phyloP scores from a whole-genome alignment of 92 coral and sea anemone genomes.

The Montipora capitata region DNA sequence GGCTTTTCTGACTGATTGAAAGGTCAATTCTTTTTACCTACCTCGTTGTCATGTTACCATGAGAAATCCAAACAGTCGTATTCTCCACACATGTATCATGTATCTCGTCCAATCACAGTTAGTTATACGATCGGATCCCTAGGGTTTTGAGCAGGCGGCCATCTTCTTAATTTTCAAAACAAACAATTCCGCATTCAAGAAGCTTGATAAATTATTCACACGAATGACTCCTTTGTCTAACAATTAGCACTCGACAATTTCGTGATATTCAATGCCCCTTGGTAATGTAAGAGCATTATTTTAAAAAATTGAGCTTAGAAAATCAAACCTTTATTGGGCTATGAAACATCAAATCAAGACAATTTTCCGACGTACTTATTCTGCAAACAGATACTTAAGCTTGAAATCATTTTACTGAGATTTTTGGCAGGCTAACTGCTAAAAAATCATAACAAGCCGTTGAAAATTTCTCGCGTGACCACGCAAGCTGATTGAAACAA shows the following conservation, averaged over 20 bases:
- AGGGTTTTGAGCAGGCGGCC: slow-evolving; percentile 5
- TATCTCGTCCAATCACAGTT: slow-evolving; percentile 29
- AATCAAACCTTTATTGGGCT: too few relatives aligned
- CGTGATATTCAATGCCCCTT: background rate
- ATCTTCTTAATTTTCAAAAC: slow-evolving; percentile 26
- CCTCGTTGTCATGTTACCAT: slow-evolving; percentile 11
- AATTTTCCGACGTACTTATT: background rate
- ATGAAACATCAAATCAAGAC: background rate
- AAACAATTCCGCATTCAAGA: slow-evolving; percentile 46
- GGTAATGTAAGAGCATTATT: background rate
- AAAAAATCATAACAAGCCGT: background rate
- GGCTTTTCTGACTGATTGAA: background rate
- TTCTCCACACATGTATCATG: slow-evolving; percentile 14
- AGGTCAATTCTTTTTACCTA: slow-evolving; percentile 13
- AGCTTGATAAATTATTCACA: slow-evolving; percentile 63
- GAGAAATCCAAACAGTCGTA: background rate
- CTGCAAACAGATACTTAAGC: background rate
- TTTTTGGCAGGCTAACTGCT: background rate
- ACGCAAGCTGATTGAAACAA: background rate
- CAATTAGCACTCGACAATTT: background rate
- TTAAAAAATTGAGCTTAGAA: too few relatives aligned
- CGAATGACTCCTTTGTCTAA: slow-evolving; percentile 56
- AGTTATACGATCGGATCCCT: background rate
- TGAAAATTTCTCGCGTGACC: slow-evolving; percentile 46
- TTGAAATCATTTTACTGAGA: background rate